Conservation (phyloP, 2,888 invertebrate genomes). For the Boloria euphrosyne region DNA sequence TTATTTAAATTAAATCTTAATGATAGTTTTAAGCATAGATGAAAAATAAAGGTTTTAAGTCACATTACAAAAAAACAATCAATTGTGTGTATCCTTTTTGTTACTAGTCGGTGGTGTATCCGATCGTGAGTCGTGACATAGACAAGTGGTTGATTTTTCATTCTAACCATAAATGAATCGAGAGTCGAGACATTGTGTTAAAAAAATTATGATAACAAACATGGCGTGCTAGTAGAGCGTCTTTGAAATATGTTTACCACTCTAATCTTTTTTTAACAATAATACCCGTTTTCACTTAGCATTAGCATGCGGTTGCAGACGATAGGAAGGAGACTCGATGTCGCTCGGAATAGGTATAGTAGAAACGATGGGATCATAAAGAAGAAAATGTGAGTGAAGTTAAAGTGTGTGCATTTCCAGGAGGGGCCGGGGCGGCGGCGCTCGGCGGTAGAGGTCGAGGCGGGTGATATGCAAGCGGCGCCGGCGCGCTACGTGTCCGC, state of each 20-base stretch:
- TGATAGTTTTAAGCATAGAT: too few species aligned
- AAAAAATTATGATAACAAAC: conserved; percentile 66
- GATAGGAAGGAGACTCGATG: conserved; percentile 56
- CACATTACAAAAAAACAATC: too few species aligned
- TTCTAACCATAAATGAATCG: background rate
- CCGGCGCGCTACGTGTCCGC: conserved; percentile 81
- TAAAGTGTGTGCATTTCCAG: conserved; percentile 53
- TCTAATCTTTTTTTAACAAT: conserved; percentile 46
- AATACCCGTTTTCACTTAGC: conserved; percentile 48
- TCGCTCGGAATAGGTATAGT: conserved; percentile 58
- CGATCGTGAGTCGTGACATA: conserved; percentile 30
- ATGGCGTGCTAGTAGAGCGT: conserved; percentile 71
- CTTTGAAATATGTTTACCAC: conserved; percentile 61
- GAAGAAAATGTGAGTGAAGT: conserved; percentile 26
- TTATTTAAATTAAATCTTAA: too few species aligned
- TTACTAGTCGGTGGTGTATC: too few species aligned
- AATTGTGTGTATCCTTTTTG: too few species aligned
- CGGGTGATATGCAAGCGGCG: conserved; percentile 77
- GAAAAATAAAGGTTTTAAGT: too few species aligned
- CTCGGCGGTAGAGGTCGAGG: conserved; percentile 62
- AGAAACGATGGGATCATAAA: conserved; percentile 8
- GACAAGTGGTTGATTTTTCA: conserved; percentile 18
- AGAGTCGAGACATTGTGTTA: conserved; percentile 32
- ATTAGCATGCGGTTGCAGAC: conserved; percentile 64
- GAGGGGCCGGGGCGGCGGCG: conserved; percentile 65